These are phyloP conservation scores for Nasonovia ribisnigri DNA, from an alignment of 2,888 invertebrate species.

Conservation along the genomic window DNA sequence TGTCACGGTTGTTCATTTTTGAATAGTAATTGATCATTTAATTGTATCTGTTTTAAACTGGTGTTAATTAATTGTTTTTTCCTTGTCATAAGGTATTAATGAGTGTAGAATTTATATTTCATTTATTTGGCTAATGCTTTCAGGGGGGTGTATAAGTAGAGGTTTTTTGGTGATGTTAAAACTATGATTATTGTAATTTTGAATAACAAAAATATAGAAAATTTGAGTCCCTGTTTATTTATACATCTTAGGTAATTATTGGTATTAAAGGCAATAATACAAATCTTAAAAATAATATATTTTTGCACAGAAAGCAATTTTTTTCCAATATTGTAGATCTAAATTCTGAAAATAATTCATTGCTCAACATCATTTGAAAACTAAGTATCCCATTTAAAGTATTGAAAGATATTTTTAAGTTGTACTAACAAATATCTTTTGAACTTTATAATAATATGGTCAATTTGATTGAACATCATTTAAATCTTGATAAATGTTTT, in stretches of 20 bases:
- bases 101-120: neutral
- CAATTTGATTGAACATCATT: neutral
- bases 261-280: neutral
- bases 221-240: neutral
- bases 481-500: constrained; percentile 10
- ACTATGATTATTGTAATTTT: neutral
- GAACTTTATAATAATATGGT: neutral
- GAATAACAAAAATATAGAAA: neutral
- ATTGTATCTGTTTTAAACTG: neutral
- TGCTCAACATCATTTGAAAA: constrained; percentile 50
- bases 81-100: neutral
- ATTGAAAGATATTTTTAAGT: constrained; percentile 18
- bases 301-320: neutral
- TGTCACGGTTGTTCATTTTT: neutral
- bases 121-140: neutral
- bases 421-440: constrained; percentile 6
- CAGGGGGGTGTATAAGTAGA: neutral
- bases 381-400: neutral
- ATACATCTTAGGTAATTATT: neutral
- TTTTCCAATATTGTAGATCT: neutral
- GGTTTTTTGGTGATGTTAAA: neutral
- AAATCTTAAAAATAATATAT: neutral
- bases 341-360: constrained; percentile 21
- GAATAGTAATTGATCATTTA: neutral
- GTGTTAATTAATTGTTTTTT: neutral